Percentiles rank a stretch among this genome's conserved stretches.
Evolutionary conservation across 2,797 vertebrate species (phyloP).

Genomic region (Melanitta fusca): DNA sequence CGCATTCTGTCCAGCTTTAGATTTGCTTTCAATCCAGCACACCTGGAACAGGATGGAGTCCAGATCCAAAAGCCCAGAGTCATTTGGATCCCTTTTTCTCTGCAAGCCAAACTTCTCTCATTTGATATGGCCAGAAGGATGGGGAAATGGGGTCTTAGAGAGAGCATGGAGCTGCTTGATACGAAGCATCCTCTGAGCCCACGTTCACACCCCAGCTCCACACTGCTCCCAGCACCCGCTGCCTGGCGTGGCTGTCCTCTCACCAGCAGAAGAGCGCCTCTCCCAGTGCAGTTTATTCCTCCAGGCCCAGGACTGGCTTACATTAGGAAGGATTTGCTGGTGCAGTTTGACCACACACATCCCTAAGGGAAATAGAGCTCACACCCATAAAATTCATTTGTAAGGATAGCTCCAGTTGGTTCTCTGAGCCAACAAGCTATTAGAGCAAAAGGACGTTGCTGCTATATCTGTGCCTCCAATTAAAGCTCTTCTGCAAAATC

Average conservation of each 20-base stretch:
- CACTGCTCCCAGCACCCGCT: neutral
- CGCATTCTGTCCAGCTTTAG: neutral
- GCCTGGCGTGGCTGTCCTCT: neutral
- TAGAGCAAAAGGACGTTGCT: neutral
- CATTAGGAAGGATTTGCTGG: neutral
- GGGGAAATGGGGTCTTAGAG: neutral
- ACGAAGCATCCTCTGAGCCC: neutral
- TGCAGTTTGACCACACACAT: neutral
- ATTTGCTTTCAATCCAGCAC: neutral
- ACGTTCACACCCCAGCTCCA: fast-evolving
- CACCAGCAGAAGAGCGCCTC: neutral
- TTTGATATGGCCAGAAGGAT: neutral
- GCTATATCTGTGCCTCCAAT: neutral
- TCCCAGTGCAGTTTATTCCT: neutral
- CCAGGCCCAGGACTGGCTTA: neutral
- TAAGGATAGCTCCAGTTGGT: neutral
- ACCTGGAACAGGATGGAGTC: neutral
- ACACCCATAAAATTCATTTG: neutral
- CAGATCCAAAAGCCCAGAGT: conserved; percentile 8
- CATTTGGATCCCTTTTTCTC: neutral
- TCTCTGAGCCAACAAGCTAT: neutral
- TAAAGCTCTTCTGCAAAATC: neutral
- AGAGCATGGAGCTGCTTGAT: fast-evolving
- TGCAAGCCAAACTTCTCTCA: neutral
- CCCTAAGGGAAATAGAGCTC: neutral